phyloP scores from a whole-genome alignment of 1,140 invertebrate species.

The Tetraneura akinire region DNA sequence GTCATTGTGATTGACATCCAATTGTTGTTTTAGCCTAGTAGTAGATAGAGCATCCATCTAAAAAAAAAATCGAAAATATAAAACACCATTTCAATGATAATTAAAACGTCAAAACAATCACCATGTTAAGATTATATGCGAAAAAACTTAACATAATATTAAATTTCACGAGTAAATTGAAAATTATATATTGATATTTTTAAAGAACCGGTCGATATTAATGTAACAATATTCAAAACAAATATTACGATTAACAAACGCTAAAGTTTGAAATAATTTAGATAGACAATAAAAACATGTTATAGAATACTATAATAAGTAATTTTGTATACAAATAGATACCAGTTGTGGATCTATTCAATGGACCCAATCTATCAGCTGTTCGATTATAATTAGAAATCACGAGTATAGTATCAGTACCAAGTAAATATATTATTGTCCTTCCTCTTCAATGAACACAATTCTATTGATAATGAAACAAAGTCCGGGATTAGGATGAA shows the following conservation, averaged over 20 bases:
- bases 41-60: conserved; percentile 67
- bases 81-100: not conserved
- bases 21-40: conserved; percentile 62
- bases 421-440: not conserved
- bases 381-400: conserved; percentile 49
- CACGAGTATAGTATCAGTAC: not conserved
- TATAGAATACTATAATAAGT: too few species aligned
- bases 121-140: conserved; percentile 29
- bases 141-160: conserved; percentile 42
- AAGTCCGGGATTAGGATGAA: not conserved
- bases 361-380: not conserved
- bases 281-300: conserved; percentile 32
- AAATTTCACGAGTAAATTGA: not conserved
- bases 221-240: too few species aligned
- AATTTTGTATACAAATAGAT: not conserved
- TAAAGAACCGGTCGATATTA: too few species aligned
- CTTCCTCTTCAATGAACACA: conserved; percentile 8
- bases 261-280: not conserved
- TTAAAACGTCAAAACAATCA: not conserved
- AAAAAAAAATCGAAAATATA: conserved; percentile 55
- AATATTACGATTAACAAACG: not conserved
- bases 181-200: too few species aligned
- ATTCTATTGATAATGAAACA: conserved; percentile 7
- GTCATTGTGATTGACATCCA: conserved; percentile 61
- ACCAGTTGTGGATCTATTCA: not conserved